Conservation (phyloP, 2,797 vertebrate species). For the Eremophila alpestris region DNA sequence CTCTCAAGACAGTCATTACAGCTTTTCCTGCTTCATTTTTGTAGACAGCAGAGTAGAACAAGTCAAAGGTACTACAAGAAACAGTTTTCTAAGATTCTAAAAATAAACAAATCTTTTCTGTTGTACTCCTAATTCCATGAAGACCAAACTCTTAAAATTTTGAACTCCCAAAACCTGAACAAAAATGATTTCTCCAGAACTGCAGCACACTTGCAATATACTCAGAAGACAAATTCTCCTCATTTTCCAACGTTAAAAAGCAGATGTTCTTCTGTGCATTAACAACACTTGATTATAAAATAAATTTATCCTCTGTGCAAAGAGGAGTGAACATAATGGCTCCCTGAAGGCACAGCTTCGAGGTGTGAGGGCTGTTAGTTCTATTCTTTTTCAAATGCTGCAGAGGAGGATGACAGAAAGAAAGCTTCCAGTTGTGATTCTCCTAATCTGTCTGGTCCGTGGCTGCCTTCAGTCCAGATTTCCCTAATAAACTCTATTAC, state of each 20-base stretch:
- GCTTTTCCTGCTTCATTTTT: not conserved
- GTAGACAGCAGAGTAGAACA: not conserved
- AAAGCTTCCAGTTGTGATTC: slow-evolving; percentile 25
- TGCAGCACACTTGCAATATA: not conserved
- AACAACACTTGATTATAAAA: slow-evolving; percentile 41
- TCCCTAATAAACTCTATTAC: not conserved
- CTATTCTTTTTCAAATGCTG: not conserved
- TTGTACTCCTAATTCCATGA: not conserved
- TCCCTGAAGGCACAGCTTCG: slow-evolving; percentile 4
- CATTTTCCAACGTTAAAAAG: not conserved
- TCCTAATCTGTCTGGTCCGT: not conserved
- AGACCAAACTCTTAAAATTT: not conserved
- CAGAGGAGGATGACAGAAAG: not conserved
- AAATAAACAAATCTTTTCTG: not conserved
- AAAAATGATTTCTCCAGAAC: not conserved
- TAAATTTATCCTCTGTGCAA: not conserved
- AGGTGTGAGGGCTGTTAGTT: not conserved
- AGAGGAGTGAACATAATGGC: not conserved
- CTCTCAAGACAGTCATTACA: not conserved
- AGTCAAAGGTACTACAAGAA: not conserved
- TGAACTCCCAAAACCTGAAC: not conserved
- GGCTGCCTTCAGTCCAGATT: not conserved
- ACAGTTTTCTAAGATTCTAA: not conserved
- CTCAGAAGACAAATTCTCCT: slow-evolving; percentile 26
- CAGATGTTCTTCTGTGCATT: slow-evolving; percentile 12